These are phyloP conservation scores for Lepus americanus DNA, from an alignment of 2,113 vertebrate genomes.

Conservation along the genomic window DNA sequence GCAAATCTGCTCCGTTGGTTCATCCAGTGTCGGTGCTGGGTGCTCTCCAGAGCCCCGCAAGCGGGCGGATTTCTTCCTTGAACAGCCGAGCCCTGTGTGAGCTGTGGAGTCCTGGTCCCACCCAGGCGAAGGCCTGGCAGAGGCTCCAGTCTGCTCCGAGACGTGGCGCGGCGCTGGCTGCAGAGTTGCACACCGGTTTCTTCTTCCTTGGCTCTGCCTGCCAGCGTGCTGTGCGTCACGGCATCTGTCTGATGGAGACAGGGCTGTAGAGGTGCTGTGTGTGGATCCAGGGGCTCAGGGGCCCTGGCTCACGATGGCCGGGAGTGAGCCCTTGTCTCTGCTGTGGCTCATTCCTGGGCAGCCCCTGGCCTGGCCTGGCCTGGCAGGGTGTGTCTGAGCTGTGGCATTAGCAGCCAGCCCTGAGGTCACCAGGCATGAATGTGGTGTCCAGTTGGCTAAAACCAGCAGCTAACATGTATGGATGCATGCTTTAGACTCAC, in stretches of 20 bases:
- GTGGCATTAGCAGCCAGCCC: neutral
- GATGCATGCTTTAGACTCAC: neutral
- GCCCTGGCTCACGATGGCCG: rapidly evolving
- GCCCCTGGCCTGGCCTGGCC: too few relatives aligned
- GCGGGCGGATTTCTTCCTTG: constrained; percentile 54
- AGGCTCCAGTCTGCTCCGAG: neutral
- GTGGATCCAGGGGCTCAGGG: too few relatives aligned
- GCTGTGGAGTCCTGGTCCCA: neutral
- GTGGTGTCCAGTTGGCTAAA: neutral
- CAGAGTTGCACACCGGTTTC: neutral
- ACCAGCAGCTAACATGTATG: neutral
- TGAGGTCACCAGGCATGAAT: rapidly evolving
- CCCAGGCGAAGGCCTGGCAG: neutral
- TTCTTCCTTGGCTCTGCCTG: neutral
- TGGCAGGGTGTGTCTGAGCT: neutral
- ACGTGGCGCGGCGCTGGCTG: neutral
- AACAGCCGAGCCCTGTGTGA: neutral
- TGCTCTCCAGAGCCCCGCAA: constrained; percentile 60
- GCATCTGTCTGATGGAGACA: too few relatives aligned
- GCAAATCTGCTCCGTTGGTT: constrained; percentile 84
- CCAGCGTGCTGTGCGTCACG: rapidly evolving
- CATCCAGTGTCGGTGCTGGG: constrained; percentile 54
- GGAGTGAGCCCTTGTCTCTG: rapidly evolving
- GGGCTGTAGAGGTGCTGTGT: rapidly evolving
- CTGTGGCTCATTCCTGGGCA: too few relatives aligned